Conservation (phyloP, 1,140 invertebrate species). For the Nebria ingens region DNA sequence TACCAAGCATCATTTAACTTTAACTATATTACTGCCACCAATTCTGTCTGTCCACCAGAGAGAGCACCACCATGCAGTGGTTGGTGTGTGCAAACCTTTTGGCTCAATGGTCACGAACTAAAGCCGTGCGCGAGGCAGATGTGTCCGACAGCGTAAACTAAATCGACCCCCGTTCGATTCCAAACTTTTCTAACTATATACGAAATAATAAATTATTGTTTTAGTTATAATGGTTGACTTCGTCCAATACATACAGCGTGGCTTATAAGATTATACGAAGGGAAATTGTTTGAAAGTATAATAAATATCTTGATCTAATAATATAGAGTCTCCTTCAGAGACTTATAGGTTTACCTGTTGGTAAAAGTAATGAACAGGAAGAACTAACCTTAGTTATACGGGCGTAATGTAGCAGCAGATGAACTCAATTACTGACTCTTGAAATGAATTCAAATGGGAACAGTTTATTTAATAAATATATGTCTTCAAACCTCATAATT, state of each 20-base stretch:
- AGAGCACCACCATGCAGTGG: background rate
- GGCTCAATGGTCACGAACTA: background rate
- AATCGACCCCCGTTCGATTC: background rate
- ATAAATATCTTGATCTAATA: constrained; percentile 1
- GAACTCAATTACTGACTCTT: no score
- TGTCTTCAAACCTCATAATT: no score
- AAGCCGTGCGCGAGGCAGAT: background rate
- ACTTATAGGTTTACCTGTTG: background rate
- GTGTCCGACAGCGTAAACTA: background rate
- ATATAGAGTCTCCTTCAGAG: background rate
- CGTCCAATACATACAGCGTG: no score
- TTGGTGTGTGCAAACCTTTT: no score
- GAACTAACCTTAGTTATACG: no score
- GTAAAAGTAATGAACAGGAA: background rate
- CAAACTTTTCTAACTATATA: background rate
- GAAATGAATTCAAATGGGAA: no score
- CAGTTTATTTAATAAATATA: no score
- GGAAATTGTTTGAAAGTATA: background rate
- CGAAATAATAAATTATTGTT: constrained; percentile 1
- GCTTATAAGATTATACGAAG: background rate
- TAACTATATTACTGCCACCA: background rate
- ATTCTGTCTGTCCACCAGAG: background rate
- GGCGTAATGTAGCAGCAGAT: no score
- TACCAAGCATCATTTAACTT: constrained; percentile 9
- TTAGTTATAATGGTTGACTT: background rate